Conservation (phyloP, 2,113 vertebrate genomes). For the Nestor notabilis region DNA sequence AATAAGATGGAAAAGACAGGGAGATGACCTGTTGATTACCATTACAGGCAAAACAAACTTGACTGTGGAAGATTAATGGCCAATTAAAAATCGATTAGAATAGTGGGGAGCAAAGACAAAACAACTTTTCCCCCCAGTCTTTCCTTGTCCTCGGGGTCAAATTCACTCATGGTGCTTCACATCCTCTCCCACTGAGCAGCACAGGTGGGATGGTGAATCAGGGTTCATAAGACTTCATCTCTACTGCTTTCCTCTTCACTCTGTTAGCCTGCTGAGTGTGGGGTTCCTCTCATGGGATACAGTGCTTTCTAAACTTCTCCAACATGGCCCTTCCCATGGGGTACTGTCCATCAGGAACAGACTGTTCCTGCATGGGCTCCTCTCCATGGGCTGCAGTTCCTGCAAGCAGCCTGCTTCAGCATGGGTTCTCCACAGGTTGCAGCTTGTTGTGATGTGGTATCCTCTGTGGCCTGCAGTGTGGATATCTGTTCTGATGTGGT, state of each 20-base stretch:
- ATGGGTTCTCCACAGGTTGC: background rate
- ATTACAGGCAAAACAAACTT: background rate
- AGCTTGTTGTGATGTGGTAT: background rate
- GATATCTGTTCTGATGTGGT: fast-evolving
- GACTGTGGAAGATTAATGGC: background rate
- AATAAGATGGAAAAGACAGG: background rate
- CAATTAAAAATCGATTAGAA: background rate
- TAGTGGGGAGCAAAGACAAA: background rate
- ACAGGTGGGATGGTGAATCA: background rate
- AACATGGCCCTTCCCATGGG: background rate
- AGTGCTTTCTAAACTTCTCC: background rate
- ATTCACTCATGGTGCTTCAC: background rate
- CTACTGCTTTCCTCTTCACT: background rate
- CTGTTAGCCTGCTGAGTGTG: background rate
- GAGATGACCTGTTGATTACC: background rate
- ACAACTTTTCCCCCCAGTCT: background rate
- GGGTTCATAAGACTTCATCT: background rate
- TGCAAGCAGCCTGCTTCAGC: background rate
- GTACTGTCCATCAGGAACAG: background rate
- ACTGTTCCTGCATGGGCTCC: background rate
- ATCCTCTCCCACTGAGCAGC: fast-evolving
- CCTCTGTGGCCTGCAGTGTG: background rate
- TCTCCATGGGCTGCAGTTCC: background rate
- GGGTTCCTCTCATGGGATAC: background rate
- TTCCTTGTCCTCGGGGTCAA: background rate